Evolutionary conservation across 2,113 vertebrate genomes (phyloP).

Genomic region (Glaucidium brasilianum): DNA sequence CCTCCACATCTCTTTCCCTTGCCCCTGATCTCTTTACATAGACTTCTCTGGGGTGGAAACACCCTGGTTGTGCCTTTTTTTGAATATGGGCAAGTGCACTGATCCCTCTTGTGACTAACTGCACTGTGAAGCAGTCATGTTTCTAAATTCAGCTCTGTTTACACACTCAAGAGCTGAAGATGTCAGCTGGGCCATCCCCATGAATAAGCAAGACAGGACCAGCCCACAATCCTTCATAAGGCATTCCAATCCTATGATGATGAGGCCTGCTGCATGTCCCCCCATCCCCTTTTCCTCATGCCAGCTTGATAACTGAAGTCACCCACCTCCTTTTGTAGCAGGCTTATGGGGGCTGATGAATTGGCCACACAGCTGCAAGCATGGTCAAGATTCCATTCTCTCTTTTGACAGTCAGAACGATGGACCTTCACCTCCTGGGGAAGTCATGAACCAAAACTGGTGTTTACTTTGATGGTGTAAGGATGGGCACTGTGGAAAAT

Average conservation of each 20-base stretch:
- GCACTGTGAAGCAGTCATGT: background rate
- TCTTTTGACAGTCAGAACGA: background rate
- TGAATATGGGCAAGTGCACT: background rate
- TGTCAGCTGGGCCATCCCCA: background rate
- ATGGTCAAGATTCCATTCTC: background rate
- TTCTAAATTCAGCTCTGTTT: background rate
- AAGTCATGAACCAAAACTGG: background rate
- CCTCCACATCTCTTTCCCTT: background rate
- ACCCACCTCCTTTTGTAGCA: background rate
- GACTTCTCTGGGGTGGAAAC: background rate
- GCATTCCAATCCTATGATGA: background rate
- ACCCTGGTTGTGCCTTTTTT: background rate
- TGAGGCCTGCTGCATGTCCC: rapidly evolving
- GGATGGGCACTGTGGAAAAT: background rate
- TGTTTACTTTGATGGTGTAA: background rate
- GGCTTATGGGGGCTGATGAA: background rate
- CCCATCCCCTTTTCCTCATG: background rate
- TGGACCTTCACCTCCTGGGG: background rate
- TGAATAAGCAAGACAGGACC: background rate
- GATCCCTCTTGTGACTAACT: background rate
- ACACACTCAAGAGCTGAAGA: background rate
- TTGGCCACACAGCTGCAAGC: rapidly evolving
- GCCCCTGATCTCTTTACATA: background rate
- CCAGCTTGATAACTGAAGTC: background rate
- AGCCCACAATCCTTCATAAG: background rate